Conservation (phyloP, 2,113 vertebrate species). For the Zosterops lateralis region DNA sequence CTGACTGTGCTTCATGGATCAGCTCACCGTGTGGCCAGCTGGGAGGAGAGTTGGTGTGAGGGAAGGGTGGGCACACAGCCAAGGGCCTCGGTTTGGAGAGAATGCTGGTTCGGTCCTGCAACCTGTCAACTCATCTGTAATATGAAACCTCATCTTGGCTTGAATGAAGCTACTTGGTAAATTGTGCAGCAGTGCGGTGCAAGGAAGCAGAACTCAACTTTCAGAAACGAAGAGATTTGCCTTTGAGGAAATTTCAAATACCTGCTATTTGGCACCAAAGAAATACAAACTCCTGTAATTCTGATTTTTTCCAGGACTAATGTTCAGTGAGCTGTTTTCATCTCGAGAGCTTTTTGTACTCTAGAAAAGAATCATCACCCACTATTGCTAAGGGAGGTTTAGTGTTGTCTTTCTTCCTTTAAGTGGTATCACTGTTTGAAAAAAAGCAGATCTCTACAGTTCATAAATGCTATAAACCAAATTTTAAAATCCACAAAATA, state of each 20-base stretch:
- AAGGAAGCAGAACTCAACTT: background rate
- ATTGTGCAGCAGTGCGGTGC: background rate
- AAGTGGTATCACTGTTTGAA: background rate
- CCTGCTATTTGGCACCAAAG: background rate
- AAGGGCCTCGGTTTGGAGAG: background rate
- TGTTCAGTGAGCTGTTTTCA: background rate
- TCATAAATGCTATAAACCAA: background rate
- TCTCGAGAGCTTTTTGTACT: background rate
- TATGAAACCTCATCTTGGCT: background rate
- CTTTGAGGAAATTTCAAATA: background rate
- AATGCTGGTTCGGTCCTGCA: background rate
- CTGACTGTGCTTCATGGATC: background rate
- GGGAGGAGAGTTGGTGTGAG: background rate
- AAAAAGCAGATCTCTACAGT: background rate
- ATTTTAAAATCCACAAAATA: background rate
- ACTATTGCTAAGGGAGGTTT: background rate
- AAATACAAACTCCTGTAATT: background rate
- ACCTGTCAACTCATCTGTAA: background rate
- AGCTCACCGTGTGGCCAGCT: background rate
- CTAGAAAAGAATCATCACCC: background rate
- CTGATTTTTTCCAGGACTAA: background rate
- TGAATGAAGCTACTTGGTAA: background rate
- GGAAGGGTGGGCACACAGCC: background rate
- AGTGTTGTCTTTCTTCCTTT: background rate
- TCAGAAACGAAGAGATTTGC: fast-evolving